phyloP scores from a whole-genome alignment of 2,888 invertebrate species.

The Hedychridium roseum region DNA sequence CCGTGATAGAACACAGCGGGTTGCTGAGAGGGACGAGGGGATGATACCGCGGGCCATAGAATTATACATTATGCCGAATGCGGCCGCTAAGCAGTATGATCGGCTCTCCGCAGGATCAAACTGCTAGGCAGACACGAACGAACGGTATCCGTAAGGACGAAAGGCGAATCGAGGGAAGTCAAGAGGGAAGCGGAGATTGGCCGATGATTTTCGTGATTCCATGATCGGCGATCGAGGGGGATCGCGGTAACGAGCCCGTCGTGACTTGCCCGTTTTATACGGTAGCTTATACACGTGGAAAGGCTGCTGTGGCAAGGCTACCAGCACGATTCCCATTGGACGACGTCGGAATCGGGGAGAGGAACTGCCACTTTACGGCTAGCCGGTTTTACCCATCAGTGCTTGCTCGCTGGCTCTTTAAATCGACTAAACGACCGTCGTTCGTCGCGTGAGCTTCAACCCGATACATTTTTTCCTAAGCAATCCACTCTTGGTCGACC shows the following conservation, averaged over 20 bases:
- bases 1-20: no score
- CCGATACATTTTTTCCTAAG: not conserved
- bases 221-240: constrained; percentile 47
- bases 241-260: constrained; percentile 57
- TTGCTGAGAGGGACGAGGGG: no score
- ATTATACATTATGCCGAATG: constrained; percentile 43
- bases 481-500: not conserved
- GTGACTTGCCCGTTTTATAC: constrained; percentile 56
- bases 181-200: constrained; percentile 7
- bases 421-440: constrained; percentile 44
- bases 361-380: constrained; percentile 47
- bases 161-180: constrained; percentile 1
- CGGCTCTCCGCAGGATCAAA: constrained; percentile 11
- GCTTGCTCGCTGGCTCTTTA: constrained; percentile 44
- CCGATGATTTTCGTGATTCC: constrained; percentile 47
- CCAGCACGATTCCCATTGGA: not conserved
- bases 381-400: no score
- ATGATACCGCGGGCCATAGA: constrained; percentile 26
- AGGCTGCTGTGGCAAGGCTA: constrained; percentile 4
- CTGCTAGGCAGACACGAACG: not conserved
- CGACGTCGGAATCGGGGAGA: constrained; percentile 3
- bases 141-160: not conserved
- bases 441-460: not conserved
- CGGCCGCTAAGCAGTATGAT: constrained; percentile 50
- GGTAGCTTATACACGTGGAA: constrained; percentile 49